Evolutionary conservation across 2,888 invertebrate species (phyloP), one percentile per base, ranked within the genome.

Genomic region (Nomada lathburiana): DNA sequence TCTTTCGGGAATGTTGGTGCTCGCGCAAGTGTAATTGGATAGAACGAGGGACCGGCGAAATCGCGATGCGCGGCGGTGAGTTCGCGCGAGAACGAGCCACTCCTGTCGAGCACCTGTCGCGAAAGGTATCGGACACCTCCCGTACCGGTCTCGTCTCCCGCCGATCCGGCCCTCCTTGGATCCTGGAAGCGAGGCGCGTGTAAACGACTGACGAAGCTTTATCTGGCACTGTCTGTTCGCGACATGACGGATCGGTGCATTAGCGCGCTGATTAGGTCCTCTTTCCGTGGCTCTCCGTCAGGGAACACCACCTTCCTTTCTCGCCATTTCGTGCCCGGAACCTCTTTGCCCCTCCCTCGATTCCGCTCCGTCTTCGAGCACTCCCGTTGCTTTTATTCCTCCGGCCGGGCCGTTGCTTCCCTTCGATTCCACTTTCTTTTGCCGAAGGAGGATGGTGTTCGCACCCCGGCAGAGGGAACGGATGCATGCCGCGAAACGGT

Each of bases 211-310:
- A 78, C 80, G 69, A 29, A 47, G 77, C 80, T 85, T 91, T 88
- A 87, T 89, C 88, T 88, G 72, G 76, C 60, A 72, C 82, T 87
- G 57, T 82, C 86, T 86, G 79, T 69, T 76, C 85, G 86, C 84
- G 86, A 90, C 90, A 92, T 93, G 93, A 93, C 92, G 89, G 91
- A 93, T 93, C 91, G 91, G 76, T 91, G 90, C 93, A 93, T 93
- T 93, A 93, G 91, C 87, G 86, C 65, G 85, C 88, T 90, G 93
- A 93, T 92, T 92, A 92, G 90, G 80, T 67, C 85, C 80, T 65
- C 67, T 67, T 74, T 68, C 47, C 70, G 60, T 53, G 77, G 80
- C 52, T 71, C 84, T 79, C 80, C 76, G 64, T 71, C 50, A 68
- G 65, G 65, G 65, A 50, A n/a, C 60, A 36, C 18, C 57, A 52